These are phyloP conservation scores for Meiosimyza decipiens DNA, from an alignment of 2,888 invertebrate species.

Conservation along the genomic window DNA sequence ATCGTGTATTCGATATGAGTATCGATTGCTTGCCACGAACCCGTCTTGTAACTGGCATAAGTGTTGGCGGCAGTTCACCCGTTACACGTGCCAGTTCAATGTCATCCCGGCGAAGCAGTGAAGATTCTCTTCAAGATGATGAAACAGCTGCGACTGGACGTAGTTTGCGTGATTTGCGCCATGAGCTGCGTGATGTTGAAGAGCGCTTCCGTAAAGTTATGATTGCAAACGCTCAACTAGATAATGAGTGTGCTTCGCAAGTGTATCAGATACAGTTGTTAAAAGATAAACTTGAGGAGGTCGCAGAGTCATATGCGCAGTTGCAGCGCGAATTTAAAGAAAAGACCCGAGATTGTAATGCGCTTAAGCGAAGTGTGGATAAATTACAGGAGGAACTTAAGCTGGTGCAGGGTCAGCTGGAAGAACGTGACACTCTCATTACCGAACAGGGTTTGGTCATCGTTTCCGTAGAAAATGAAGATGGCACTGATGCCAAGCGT, in stretches of 20 bases:
- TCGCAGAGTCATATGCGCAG: constrained; percentile 89
- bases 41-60: constrained; percentile 47
- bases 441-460: constrained; percentile 89
- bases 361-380: constrained; percentile 80
- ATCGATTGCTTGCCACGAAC: constrained; percentile 65
- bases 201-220: constrained; percentile 98
- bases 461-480: constrained; percentile 76
- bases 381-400: constrained; percentile 84
- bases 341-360: constrained; percentile 87
- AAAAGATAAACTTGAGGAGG: constrained; percentile 93
- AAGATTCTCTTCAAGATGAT: constrained; percentile 90
- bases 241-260: constrained; percentile 97
- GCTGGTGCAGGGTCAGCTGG: constrained; percentile 80
- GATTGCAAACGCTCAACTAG: constrained; percentile 98
- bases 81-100: constrained; percentile 62
- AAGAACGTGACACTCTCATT: constrained; percentile 89
- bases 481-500: constrained; percentile 71
- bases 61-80: constrained; percentile 38
- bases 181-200: constrained; percentile 80
- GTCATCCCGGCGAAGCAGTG: constrained; percentile 88
- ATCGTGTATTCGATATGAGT: constrained; percentile 87
- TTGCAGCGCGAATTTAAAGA: constrained; percentile 85
- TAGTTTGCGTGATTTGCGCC: constrained; percentile 72
- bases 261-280: constrained; percentile 95
- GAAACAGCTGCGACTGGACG: constrained; percentile 67